Conservation (phyloP, 2,113 vertebrate genomes). For the Rhabdomys dilectus region DNA sequence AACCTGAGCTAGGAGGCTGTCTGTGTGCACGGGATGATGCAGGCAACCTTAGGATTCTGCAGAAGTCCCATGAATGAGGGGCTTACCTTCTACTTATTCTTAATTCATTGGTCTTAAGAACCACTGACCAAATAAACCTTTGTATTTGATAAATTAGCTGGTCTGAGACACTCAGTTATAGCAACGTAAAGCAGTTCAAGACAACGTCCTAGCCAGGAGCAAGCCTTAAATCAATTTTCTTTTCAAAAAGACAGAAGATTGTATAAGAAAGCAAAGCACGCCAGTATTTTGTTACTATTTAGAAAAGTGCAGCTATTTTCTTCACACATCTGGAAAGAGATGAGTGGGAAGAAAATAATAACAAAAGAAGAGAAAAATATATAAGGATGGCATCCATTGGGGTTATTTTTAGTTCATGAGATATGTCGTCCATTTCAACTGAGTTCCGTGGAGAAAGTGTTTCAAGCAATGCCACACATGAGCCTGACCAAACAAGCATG, state of each 20-base stretch:
- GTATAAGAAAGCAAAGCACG: neutral
- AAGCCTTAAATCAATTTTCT: neutral
- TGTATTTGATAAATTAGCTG: neutral
- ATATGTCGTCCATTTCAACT: conserved; percentile 7
- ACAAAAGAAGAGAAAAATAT: conserved; percentile 15
- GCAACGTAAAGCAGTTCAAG: neutral
- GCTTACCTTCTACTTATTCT: neutral
- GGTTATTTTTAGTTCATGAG: conserved; percentile 48
- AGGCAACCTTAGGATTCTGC: neutral
- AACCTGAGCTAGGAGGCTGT: neutral
- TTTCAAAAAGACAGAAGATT: neutral
- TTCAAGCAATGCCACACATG: conserved; percentile 38
- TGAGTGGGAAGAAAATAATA: neutral
- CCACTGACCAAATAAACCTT: neutral
- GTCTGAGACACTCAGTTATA: neutral
- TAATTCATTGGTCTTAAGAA: neutral
- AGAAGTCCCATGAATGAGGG: no score
- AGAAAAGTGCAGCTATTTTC: conserved; percentile 31
- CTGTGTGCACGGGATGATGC: no score
- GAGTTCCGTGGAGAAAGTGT: neutral
- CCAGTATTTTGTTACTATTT: conserved; percentile 11
- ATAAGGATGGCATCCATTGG: neutral
- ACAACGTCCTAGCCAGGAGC: neutral
- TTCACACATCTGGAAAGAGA: neutral
- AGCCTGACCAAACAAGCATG: conserved; percentile 3